Evolutionary conservation across 2,797 vertebrate species (phyloP), one percentile per base, ranked within the genome.

Genomic region (Paramormyrops hopkinsi): DNA sequence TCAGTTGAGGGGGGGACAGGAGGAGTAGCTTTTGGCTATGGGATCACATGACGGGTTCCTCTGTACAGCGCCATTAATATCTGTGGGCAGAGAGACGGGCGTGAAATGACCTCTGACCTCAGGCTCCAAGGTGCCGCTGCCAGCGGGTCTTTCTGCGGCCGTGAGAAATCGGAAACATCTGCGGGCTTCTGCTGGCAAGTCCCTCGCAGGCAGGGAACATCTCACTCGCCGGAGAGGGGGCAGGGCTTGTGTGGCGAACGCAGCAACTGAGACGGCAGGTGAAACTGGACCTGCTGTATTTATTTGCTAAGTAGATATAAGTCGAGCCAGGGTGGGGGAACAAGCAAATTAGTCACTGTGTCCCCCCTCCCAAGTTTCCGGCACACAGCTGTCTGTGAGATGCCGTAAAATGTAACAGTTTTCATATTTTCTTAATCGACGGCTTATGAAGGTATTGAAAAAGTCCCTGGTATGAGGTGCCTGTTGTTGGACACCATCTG

Each of bases 31-130:
- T 73, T 25, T 11, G 87, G 17, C 41, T 65, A 11, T 46, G 17
- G 19, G 41, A 62, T 88, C n/a, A 41, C 12, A n/a, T 65, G 41
- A 14, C 19, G 41, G 37, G 33, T 48, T 12, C 19, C 62, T 48
- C 62, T 29, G 3, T 73, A 22, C 59, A 19, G 59, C 44, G 25
- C 14, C 37, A 54, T 65, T 88, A 29, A 84, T 84, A 44, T 62
- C 22, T 7, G 33, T 22, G 56, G 86, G 17, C 33, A 3, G n/a
- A 65, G 41, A 62, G 88, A 90, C 83, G 37, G 25, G 14, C 88
- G 54, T 82, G 90, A 90, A 91, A 62, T 76, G 88, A 83, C 87
- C 82, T n/a, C 62, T 86, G 91, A 92, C 91, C 89, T 33, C 50
- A 11, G 6, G 7, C 53, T 46, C 54, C 37, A 1, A 7, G 7